Base-by-base conservation (phyloP, 2,797 vertebrate species). In the Leptatherina wallacei region DNA sequence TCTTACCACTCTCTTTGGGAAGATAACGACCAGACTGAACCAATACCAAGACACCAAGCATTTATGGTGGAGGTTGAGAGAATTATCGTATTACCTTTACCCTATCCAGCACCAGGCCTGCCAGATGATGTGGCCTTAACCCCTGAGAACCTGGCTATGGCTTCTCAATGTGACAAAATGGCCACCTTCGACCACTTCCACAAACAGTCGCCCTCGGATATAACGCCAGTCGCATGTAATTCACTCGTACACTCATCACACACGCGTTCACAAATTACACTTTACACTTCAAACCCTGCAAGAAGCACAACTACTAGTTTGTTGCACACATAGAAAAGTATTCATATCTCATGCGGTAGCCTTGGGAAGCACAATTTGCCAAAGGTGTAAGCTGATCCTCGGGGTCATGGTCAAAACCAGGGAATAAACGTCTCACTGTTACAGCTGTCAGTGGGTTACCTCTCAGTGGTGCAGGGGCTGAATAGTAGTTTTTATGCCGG, bases 401-500 rank as follows among this genome's bases (percentile, higher is more conserved):
- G 30, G 73, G 91, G 85, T 90, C 89, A 89, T 59, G 90, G 84
- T 83, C 82, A 84, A 60, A 83, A 76, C 75, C 38, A 55, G 60
- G 30, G 82, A 85, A 91, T 90, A 91, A 90, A 78, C 29, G 77
- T 84, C 72, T 82, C 73, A 80, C 73, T 90, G 90, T 90, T 90
- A 63, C 71, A 90, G 83, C 89, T 89, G 89, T 91, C 90, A 88
- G 83, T 85, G 87, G 82, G 86, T 90, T 89, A 68, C 76, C 74
- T 84, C 85, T 83, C 57, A 51, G 49, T 29, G 70, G 73, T n/a
- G 69, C 72, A 78, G 68, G 59, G 38, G 80, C 80, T 89, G 78
- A 90, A 91, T 89, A 73, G 80, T 74, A 76, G 75, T 86, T 86
- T 90, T 89, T 87, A 85, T 88, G 69, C 85, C 71, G 65, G 80